These are phyloP conservation scores for Hemiprocne comata DNA, from an alignment of 2,113 vertebrate species.

Conservation along the genomic window DNA sequence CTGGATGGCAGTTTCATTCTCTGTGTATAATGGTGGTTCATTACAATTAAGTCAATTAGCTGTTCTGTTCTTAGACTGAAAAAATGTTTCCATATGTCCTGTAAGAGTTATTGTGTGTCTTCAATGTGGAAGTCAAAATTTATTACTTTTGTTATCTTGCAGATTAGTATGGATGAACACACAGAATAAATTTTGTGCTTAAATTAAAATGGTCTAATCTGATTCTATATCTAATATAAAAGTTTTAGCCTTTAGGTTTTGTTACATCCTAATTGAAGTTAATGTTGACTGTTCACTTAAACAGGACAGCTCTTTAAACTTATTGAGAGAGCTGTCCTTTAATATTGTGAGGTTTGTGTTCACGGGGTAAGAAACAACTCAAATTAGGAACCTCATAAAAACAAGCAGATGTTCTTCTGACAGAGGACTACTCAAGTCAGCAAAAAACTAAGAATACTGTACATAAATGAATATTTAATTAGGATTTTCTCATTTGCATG, in stretches of 20 bases:
- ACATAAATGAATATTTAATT: background rate
- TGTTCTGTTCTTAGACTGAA: background rate
- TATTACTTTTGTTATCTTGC: background rate
- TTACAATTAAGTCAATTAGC: background rate
- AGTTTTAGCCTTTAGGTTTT: slow-evolving; percentile 14
- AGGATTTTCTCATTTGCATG: background rate
- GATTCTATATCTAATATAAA: slow-evolving; percentile 40
- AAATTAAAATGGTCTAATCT: slow-evolving; percentile 18
- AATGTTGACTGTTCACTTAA: background rate
- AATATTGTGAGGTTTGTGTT: background rate
- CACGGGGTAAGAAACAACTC: background rate
- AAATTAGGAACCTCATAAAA: background rate
- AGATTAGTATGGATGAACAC: background rate
- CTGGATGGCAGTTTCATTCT: background rate
- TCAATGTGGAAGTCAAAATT: background rate
- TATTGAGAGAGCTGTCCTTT: background rate
- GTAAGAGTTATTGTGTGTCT: background rate
- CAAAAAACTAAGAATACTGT: background rate
- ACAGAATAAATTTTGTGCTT: background rate
- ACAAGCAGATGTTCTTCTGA: background rate
- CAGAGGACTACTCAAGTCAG: background rate
- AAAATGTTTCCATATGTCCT: background rate
- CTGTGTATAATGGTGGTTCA: background rate
- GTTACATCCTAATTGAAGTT: background rate
- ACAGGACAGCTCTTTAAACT: background rate